Evolutionary conservation across 2,113 vertebrate genomes (phyloP), one percentile per base, ranked within the genome.

Genomic region (Bambusicola thoracicus): DNA sequence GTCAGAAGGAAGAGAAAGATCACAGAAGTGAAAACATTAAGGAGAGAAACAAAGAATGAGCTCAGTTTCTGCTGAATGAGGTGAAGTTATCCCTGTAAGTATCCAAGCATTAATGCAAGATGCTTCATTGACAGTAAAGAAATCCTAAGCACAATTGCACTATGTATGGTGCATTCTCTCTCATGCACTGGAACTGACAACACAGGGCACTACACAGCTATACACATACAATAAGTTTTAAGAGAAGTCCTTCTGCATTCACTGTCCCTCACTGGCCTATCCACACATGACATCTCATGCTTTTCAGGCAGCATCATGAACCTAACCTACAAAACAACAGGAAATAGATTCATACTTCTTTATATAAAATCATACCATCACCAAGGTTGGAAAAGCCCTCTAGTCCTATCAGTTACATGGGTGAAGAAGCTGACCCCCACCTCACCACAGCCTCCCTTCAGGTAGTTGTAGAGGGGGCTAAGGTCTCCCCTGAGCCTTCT

Each of bases 341-440:
- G 2, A 41, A 72, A 56, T 24, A n/a, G 8, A 36, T 13, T 11
- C 2, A 0, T 21, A 21, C 14, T n/a, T 43, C 43, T 55, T 38
- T 5, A 27, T 1, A 21, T 27, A 27, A 89, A 62, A 66, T 15
- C 51, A 29, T 15, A 53, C 13, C 27, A 29, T 16, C 27, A 49
- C 22, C 22, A 15, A 16, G 51, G 51, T 29, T 53, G 51, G 51
- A 53, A 53, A 53, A 53, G 51, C 27, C 51, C 51, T 53, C 51
- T 29, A 29, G 14, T 16, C 14, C 51, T 53, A 53, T 29, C 51
- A 53, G 27, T 53, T 53, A 53, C 13, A 8, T 16, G 13, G 14
- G 14, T 13, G 27, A 53, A 53, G 51, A 16, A 29, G 51, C 51
- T 27, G 25, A 53, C 15, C 51, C 51, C 51, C 51, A 16, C 14